A percentile compares a stretch with the other conserved stretches of the same genome.
Evolutionary conservation across 2,113 vertebrate species (phyloP).

Genomic region (Arenaria interpres): DNA sequence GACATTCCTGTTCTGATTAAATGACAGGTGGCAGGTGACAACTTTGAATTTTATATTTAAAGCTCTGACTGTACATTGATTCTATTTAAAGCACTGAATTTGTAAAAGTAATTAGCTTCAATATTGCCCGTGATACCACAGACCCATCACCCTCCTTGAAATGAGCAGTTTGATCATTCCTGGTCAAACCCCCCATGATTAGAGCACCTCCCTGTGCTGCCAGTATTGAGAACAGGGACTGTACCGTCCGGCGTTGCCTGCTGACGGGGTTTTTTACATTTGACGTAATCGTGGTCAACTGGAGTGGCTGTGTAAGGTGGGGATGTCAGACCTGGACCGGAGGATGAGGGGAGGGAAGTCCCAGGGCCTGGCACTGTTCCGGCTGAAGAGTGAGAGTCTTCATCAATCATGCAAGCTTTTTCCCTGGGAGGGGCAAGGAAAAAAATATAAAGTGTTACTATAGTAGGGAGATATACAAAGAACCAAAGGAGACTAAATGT

Average conservation of each 20-base stretch:
- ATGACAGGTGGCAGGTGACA: conserved; percentile 68
- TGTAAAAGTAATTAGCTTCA: conserved; percentile 74
- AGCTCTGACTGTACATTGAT: conserved; percentile 44
- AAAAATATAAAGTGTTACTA: not conserved
- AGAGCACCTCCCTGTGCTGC: conserved; percentile 77
- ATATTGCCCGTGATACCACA: conserved; percentile 94
- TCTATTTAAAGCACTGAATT: conserved; percentile 45
- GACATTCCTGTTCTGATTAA: not conserved
- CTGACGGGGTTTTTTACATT: conserved; percentile 98
- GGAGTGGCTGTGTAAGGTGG: conserved; percentile 97
- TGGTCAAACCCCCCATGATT: conserved; percentile 66
- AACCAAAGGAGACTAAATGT: not conserved
- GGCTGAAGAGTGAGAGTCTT: conserved; percentile 90
- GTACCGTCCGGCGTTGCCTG: conserved; percentile 97
- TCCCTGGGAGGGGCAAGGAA: conserved; percentile 76
- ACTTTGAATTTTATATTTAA: conserved; percentile 38
- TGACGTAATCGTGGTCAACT: conserved; percentile 99
- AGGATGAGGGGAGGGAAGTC: conserved; percentile 85
- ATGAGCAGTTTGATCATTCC: conserved; percentile 65
- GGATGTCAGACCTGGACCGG: conserved; percentile 97
- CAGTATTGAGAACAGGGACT: conserved; percentile 93
- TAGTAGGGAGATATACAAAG: not conserved
- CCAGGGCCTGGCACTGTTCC: conserved; percentile 81
- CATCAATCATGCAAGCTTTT: conserved; percentile 89
- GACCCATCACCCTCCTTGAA: conserved; percentile 84